A percentile compares a stretch with the other conserved stretches of the same genome.
Evolutionary conservation across 2,797 vertebrate genomes (phyloP).

Genomic region (Uromys caudimaculatus): DNA sequence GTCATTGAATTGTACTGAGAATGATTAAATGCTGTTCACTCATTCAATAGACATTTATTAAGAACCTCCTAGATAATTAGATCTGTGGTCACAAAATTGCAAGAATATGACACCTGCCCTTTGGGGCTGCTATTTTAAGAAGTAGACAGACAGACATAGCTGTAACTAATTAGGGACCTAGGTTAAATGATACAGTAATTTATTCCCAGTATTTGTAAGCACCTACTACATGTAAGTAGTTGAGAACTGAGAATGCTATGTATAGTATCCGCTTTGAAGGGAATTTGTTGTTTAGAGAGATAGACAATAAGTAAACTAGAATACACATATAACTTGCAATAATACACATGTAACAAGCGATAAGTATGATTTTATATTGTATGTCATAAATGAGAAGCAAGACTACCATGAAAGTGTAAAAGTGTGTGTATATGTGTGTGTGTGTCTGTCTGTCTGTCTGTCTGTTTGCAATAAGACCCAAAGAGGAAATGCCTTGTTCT

Average conservation of each 20-base stretch:
- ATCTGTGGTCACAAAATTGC: conserved; percentile 67
- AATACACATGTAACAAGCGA: background rate
- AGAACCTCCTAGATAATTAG: conserved; percentile 63
- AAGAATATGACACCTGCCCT: conserved; percentile 71
- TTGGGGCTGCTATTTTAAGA: conserved; percentile 59
- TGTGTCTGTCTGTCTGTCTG: background rate
- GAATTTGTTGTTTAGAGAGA: conserved; percentile 25
- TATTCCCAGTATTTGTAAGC: conserved; percentile 64
- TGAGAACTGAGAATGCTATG: conserved; percentile 1
- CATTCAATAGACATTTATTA: conserved; percentile 68
- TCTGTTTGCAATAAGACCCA: background rate
- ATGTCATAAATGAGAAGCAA: background rate
- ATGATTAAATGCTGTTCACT: conserved; percentile 29
- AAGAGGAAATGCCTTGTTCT: conserved; percentile 42
- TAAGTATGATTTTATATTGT: background rate
- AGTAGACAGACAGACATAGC: conserved; percentile 57
- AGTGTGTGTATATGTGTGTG: background rate
- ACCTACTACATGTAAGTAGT: background rate
- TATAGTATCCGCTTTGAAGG: background rate
- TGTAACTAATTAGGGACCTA: conserved; percentile 69
- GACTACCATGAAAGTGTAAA: background rate
- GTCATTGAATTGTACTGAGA: conserved; percentile 50
- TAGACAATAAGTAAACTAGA: conserved; percentile 45
- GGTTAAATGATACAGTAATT: conserved; percentile 65
- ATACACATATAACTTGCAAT: conserved; percentile 3